Percentiles rank a stretch among this genome's conserved stretches.
phyloP scores from a whole-genome alignment of 1,140 invertebrate species.

The Gerris buenoi region DNA sequence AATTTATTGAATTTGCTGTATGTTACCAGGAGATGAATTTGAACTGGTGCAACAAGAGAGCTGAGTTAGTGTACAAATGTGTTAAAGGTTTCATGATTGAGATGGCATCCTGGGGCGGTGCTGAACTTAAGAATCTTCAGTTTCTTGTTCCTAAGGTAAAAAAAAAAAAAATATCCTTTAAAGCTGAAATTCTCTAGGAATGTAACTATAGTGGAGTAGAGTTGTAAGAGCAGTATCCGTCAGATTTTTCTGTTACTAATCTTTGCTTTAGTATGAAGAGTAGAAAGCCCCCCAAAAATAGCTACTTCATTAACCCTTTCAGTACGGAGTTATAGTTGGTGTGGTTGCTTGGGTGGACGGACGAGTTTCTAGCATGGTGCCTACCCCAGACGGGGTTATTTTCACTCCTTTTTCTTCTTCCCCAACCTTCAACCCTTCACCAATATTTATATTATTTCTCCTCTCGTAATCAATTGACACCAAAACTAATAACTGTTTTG shows the following conservation, averaged over 20 bases:
- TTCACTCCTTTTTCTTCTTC: too few species aligned
- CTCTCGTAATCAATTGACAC: too few species aligned
- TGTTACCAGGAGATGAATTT: slow-evolving; percentile 78
- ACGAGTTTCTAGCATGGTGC: too few species aligned
- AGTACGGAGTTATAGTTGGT: too few species aligned
- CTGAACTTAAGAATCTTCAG: slow-evolving; percentile 75
- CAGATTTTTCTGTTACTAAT: background rate
- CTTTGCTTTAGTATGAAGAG: background rate
- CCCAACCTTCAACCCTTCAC: too few species aligned
- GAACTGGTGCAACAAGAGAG: slow-evolving; percentile 85
- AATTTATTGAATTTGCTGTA: too few species aligned
- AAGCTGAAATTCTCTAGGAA: background rate
- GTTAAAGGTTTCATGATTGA: slow-evolving; percentile 99
- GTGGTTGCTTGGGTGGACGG: too few species aligned
- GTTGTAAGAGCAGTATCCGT: background rate
- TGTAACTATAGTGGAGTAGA: background rate
- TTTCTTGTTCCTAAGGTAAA: slow-evolving; percentile 62
- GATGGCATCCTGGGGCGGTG: slow-evolving; percentile 80
- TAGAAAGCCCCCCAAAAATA: background rate
- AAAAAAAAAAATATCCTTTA: background rate
- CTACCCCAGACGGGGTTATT: too few species aligned
- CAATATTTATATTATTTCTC: too few species aligned
- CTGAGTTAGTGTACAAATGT: slow-evolving; percentile 94
- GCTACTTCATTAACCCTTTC: too few species aligned
- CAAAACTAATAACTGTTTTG: too few species aligned